Evolutionary conservation across 2,797 vertebrate species (phyloP).

Genomic region (Oreortyx pictus): DNA sequence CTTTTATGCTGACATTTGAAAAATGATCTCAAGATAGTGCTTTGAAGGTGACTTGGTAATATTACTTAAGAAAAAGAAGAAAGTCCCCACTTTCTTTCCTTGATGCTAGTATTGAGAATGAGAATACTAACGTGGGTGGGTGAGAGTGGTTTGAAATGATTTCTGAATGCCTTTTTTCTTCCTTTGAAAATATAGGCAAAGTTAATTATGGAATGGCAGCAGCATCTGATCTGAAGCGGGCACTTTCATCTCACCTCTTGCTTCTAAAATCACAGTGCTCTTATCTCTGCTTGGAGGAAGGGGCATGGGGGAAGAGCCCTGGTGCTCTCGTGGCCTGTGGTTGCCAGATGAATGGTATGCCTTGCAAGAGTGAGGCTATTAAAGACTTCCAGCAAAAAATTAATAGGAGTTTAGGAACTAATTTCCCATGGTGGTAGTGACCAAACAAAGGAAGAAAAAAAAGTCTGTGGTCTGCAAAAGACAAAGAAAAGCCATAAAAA

Average conservation of each 20-base stretch:
- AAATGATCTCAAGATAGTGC: slow-evolving; percentile 27
- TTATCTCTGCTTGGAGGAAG: slow-evolving; percentile 46
- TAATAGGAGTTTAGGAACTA: neutral
- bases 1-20: slow-evolving; percentile 25
- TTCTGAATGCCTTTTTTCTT: slow-evolving; percentile 3
- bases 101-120: neutral
- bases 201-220: slow-evolving; percentile 64
- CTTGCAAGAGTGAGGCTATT: slow-evolving; percentile 5
- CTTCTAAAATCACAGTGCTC: slow-evolving; percentile 57
- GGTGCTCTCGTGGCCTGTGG: neutral
- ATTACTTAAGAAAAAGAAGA: neutral
- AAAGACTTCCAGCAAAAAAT: slow-evolving; percentile 14
- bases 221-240: neutral
- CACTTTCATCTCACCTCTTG: slow-evolving; percentile 60
- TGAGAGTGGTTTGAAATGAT: neutral
- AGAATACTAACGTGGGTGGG: neutral
- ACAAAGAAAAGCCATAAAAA: neutral
- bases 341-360: slow-evolving; percentile 11
- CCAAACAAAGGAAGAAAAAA: neutral
- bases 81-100: neutral
- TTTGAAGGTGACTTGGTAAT: slow-evolving; percentile 29
- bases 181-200: slow-evolving; percentile 68
- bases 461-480: neutral
- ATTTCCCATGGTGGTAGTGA: slow-evolving; percentile 7
- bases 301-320: neutral